phyloP scores from a whole-genome alignment of 2,888 invertebrate genomes.

The Apeira syringaria region DNA sequence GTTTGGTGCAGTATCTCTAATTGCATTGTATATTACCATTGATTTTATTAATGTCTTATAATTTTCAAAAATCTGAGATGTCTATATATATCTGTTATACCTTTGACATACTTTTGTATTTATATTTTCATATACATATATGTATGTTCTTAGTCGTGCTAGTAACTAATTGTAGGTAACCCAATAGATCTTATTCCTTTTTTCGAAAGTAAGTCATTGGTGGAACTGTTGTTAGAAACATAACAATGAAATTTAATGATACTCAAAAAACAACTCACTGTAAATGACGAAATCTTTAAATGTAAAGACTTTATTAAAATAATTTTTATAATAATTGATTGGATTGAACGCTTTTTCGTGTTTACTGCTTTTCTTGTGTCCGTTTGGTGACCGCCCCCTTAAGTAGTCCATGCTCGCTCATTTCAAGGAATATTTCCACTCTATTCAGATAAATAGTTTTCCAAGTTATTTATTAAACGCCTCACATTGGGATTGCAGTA shows the following conservation, averaged over 20 bases:
- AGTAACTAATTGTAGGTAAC: too few species aligned
- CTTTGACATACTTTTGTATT: slow-evolving; percentile 52
- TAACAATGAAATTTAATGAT: slow-evolving; percentile 56
- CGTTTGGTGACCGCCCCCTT: slow-evolving; percentile 82
- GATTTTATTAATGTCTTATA: slow-evolving; percentile 63
- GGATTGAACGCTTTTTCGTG: slow-evolving; percentile 85
- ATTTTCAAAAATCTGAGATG: slow-evolving; percentile 53
- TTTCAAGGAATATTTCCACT: slow-evolving; percentile 73
- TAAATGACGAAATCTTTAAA: slow-evolving; percentile 62
- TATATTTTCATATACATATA: too few species aligned
- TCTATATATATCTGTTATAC: slow-evolving; percentile 55
- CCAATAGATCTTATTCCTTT: background rate
- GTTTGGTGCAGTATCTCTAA: slow-evolving; percentile 82
- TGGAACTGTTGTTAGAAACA: slow-evolving; percentile 37
- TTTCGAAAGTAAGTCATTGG: slow-evolving; percentile 56
- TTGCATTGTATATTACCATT: slow-evolving; percentile 81
- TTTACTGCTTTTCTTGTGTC: slow-evolving; percentile 85
- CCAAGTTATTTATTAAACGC: slow-evolving; percentile 76
- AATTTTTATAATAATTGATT: slow-evolving; percentile 78
- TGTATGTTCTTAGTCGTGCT: background rate
- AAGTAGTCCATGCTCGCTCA: slow-evolving; percentile 83
- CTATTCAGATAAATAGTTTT: slow-evolving; percentile 73
- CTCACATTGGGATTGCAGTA: slow-evolving; percentile 82
- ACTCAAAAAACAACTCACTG: slow-evolving; percentile 82
- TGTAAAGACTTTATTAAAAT: slow-evolving; percentile 68